Evolutionary conservation across 2,113 vertebrate species (phyloP).

Genomic region (Arizona elegans): DNA sequence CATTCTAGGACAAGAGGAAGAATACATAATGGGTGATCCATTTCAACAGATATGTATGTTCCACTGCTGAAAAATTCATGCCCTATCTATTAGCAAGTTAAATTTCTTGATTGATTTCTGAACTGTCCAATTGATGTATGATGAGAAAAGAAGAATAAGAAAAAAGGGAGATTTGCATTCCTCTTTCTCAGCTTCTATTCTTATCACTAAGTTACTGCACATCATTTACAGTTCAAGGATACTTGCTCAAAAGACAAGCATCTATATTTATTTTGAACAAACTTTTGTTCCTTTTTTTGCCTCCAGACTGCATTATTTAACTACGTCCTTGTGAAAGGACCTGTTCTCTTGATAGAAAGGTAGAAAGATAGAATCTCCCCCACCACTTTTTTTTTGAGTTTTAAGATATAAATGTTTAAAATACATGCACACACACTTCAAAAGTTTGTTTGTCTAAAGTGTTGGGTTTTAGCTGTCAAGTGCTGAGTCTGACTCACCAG

Average conservation of each 20-base stretch:
- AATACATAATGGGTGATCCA: neutral
- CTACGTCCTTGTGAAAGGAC: neutral
- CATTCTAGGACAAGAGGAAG: neutral
- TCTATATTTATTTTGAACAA: neutral
- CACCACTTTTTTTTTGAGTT: neutral
- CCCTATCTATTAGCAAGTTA: neutral
- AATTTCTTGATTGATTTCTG: slow-evolving; percentile 5
- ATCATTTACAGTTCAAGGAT: neutral
- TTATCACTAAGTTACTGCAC: neutral
- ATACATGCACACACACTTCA: neutral
- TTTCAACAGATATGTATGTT: neutral
- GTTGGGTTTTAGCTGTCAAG: neutral
- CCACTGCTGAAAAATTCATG: rapidly evolving
- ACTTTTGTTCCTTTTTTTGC: neutral
- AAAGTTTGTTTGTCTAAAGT: neutral
- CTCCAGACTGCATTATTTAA: neutral
- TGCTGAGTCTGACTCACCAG: neutral
- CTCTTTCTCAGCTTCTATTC: neutral
- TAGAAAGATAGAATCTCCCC: too few relatives aligned
- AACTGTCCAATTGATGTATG: neutral
- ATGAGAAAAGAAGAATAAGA: neutral
- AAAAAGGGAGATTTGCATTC: neutral
- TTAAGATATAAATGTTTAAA: neutral
- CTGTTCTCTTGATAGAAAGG: neutral
- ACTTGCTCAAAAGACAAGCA: neutral